Base-by-base conservation (phyloP, 92 coral and sea anemone genomes). In the Epizoanthus illoricatus region DNA sequence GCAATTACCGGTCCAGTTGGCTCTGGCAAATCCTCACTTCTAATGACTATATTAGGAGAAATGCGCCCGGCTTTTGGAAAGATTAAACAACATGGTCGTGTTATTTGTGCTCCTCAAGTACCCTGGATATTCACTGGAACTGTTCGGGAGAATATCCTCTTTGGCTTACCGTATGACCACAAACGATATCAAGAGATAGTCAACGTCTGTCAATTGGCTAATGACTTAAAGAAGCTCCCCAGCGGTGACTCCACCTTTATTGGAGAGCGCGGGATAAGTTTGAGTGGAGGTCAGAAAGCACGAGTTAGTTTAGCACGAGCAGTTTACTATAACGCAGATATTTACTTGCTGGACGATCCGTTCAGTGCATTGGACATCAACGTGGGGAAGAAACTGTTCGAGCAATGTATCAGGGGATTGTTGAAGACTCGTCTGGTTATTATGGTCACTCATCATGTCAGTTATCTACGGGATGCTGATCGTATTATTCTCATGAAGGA, bases 291-390 rank as follows among this genome's bases (percentile, higher is more conserved):
- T 60, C 86, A 83, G 81, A 66, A 80, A 24, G 67, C 86, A 18
- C 86, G 86, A 6, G 86, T 83, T 5, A 69, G 86, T n/a, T 63
- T 83, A 60, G 86, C 86, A 71, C 86, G 86, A 24, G 86, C 86
- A 10, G 72, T 83, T 5, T 83, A 83, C 86, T 56, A 58, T 20
- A 74, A 83, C 28, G 86, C 86, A 21, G 86, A 83, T 57, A 83
- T 83, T 5, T 83, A 69, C 24, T 60, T 83, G 23, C 71, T 83
- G 69, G 86, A 83, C 59, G 86, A 83, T 60, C 86, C 86, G n/a
- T 74, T 83, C 16, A 69, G 86, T 60, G 43, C 86, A 40, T 49
- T 83, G 61, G 86, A 83, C 33, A 63, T 74, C 72, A 42, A 83
- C 4, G 57, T 83, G 5, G 80, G 86, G 0, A 71, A 43, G 67